Conservation (phyloP, 2,113 vertebrate species). For the Shinisaurus crocodilurus region DNA sequence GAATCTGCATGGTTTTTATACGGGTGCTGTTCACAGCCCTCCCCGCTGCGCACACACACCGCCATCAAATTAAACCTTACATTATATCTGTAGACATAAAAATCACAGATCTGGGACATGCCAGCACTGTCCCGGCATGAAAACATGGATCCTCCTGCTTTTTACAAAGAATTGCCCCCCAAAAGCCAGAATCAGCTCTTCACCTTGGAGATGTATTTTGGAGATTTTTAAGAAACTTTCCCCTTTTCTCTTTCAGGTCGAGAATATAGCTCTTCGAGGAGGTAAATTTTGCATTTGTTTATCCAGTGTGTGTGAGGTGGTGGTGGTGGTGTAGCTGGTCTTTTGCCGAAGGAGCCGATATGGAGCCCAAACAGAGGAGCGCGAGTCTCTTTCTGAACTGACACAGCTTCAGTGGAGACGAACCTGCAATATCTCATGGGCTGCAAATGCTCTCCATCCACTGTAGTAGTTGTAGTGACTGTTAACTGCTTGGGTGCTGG, state of each 20-base stretch:
- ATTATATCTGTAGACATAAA: too few relatives aligned
- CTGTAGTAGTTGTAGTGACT: too few relatives aligned
- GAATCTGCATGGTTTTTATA: too few relatives aligned
- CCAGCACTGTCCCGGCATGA: too few relatives aligned
- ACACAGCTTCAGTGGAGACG: not conserved
- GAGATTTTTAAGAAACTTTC: not conserved
- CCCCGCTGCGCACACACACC: too few relatives aligned
- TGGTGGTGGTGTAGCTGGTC: not conserved
- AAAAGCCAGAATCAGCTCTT: too few relatives aligned
- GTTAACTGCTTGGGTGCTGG: not conserved
- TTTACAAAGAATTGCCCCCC: too few relatives aligned
- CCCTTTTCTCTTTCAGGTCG: conserved; percentile 63
- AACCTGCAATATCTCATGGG: not conserved
- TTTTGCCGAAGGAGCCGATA: not conserved
- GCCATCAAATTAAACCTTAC: too few relatives aligned
- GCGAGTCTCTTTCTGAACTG: not conserved
- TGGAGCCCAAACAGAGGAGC: not conserved
- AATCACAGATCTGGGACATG: too few relatives aligned
- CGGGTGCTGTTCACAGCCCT: too few relatives aligned
- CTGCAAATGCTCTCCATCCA: not conserved
- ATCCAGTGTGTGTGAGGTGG: not conserved
- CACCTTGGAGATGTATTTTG: not conserved
- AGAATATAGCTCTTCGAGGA: conserved; percentile 76
- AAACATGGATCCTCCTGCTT: too few relatives aligned
- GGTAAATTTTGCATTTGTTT: conserved; percentile 51